Base-by-base conservation (phyloP, 30 jellyfish, hydroid and myxozoan species). In the Aurelia sp. region DNA sequence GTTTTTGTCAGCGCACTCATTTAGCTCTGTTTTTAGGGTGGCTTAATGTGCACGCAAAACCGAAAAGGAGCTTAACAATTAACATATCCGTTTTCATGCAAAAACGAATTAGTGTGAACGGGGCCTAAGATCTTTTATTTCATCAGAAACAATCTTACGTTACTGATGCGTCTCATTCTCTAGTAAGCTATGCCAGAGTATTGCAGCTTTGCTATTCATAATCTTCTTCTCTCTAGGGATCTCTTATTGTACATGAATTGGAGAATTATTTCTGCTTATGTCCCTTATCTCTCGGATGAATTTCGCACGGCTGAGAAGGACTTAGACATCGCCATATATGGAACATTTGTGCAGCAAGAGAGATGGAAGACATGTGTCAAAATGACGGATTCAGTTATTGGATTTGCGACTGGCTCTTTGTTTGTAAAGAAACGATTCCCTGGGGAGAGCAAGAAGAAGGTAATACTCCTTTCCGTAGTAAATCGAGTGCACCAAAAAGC, bases 401-500 rank as follows among this genome's bases (percentile, higher is more conserved):
- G 99, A 20, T 66, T 94, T 33, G 99, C 99, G 0, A 48, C 89
- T 47, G 97, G 99, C 9, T 63, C 96, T n/a, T 23, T 89, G 89
- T 94, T 94, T 85, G 97, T 94, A 37, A 84, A 84, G 71, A 65
- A 84, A 60, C 59, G 86, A 22, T 94, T 94, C 60, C 67, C 95
- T 4, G 66, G 69, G 3, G 62, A 71, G 10, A 94, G 99, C 82
- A 78, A 94, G 59, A 21, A 52, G 13, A 90, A 37, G 50, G 50
- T 37, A 37, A 37, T 37, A 37, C 50, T 37, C 50, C 7, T 7
- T 1, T 37, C 10, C 11, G 50, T 37, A 37, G 50, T 7, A 1
- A 37, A 5, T 37, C 50, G 10, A 10, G 50, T 37, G 7, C 50
- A 7, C 7, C 7, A 37, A 37, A 3, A 37, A 37, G 50, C 3